A percentile compares a stretch with the other conserved stretches of the same genome.
Evolutionary conservation across 2,797 vertebrate species (phyloP).

Genomic region (Urosaurus nigricauda): DNA sequence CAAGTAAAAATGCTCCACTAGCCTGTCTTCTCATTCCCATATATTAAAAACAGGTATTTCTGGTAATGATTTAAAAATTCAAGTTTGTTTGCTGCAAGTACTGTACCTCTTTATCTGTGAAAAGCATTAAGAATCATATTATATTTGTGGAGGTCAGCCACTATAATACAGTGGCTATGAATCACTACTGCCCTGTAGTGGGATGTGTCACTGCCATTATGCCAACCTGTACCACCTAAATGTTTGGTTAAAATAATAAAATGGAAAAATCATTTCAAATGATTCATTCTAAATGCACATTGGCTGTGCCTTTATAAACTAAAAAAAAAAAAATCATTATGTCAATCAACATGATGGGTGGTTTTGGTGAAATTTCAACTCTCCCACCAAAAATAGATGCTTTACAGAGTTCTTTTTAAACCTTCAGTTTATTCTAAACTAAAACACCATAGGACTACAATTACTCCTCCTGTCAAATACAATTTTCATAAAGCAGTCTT

Average conservation of each 20-base stretch:
- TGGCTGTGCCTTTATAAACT: neutral
- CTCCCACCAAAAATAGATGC: conserved; percentile 23
- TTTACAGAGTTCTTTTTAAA: neutral
- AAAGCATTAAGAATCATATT: neutral
- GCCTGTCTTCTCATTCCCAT: neutral
- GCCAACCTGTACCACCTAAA: conserved; percentile 17
- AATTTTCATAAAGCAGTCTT: neutral
- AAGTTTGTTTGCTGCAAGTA: neutral
- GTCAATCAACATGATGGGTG: conserved; percentile 18
- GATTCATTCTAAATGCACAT: neutral
- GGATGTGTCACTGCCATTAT: neutral
- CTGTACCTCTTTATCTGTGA: neutral
- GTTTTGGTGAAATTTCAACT: conserved; percentile 1
- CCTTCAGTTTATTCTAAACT: conserved; percentile 5
- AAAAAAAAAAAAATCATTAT: neutral
- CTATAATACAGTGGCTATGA: conserved; percentile 5
- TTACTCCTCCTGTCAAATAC: neutral
- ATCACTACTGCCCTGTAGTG: conserved; percentile 1
- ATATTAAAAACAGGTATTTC: neutral
- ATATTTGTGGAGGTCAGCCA: neutral
- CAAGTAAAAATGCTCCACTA: neutral
- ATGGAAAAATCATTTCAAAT: conserved; percentile 17
- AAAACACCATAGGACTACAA: neutral
- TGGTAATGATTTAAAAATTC: neutral
- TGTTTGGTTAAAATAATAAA: conserved; percentile 13